These are phyloP conservation scores for Agelastica alni DNA, from an alignment of 2,888 invertebrate species.

Conservation along the genomic window DNA sequence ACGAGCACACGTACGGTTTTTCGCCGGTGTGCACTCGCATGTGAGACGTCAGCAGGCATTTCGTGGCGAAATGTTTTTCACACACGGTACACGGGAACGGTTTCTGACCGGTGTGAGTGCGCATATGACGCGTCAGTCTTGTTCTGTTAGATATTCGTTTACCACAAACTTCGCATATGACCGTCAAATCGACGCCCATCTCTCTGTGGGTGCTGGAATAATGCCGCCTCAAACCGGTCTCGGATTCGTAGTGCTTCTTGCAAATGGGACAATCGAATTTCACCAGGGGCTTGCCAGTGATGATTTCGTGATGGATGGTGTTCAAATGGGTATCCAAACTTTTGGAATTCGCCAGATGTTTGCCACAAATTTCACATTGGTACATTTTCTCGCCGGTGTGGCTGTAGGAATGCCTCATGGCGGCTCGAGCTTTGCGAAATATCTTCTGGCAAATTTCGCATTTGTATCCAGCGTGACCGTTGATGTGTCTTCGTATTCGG, in stretches of 20 bases:
- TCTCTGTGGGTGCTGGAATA: conserved; percentile 43
- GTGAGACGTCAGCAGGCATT: conserved; percentile 59
- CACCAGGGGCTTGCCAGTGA: conserved; percentile 43
- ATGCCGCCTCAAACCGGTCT: conserved; percentile 52
- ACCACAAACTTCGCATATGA: conserved; percentile 46
- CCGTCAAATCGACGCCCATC: conserved; percentile 55
- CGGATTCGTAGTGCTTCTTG: conserved; percentile 50
- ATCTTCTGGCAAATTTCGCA: conserved; percentile 49
- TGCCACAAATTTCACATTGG: conserved; percentile 20
- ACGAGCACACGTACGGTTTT: conserved; percentile 42
- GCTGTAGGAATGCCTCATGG: conserved; percentile 46
- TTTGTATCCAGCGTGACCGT: conserved; percentile 53
- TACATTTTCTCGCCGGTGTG: conserved; percentile 43
- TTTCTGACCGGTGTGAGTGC: conserved; percentile 60
- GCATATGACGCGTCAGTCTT: conserved; percentile 54
- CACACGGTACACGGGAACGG: conserved; percentile 49
- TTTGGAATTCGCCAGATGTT: conserved; percentile 27
- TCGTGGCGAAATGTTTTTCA: conserved; percentile 62
- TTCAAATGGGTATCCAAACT: conserved; percentile 53
- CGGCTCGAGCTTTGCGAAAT: conserved; percentile 45
- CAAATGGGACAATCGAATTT: conserved; percentile 58
- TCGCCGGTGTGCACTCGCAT: conserved; percentile 45
- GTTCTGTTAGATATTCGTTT: conserved; percentile 38
- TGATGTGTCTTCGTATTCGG: conserved; percentile 52
- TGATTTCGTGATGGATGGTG: conserved; percentile 56